Evolutionary conservation across 2,888 invertebrate species (phyloP), one percentile per base, ranked within the genome.

Genomic region (Harpalus rufipes): DNA sequence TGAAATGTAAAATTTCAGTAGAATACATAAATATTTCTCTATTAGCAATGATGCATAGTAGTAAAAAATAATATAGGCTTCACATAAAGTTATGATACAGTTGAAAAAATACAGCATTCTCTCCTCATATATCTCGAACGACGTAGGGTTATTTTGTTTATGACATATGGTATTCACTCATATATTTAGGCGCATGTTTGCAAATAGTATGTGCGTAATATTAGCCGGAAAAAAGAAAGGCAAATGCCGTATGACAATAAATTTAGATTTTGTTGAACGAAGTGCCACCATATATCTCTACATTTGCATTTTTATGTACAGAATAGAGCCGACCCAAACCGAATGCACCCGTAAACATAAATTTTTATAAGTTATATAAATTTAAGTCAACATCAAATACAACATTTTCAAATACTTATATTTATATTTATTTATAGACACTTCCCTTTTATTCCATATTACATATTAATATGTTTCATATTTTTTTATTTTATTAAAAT

Each of bases 231-330:
- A 78, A 78, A 58, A 78, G 58, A 78, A 51, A 78, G 32, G 32
- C 25, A 56, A 78, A 56, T 78, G 58, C 32, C 41, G 78, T 58
- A 78, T 78, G 78, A 78, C 58, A 56, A 58, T 78, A 78, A 78
- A 78, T 78, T 78, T 78, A 74, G 72, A 74, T 74, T 74, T 74
- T 74, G 72, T 44, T 74, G 72, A 74, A 74, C 72, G 72, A 21
- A 74, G 72, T 44, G 72, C 72, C 72, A 74, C 41, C 72, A 44
- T 74, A 74, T 74, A 74, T 74, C 72, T 74, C 44, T 6, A 41
- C 44, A 74, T 74, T 74, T 74, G 72, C 72, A 74, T 74, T 74
- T 74, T 74, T 74, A 74, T 74, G 72, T 74, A 74, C 72, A 74
- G 44, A 44, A 74, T 74, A 12, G 18, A 10, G 8, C 14, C 32